Evolutionary conservation across 2,888 invertebrate genomes (phyloP).

Genomic region (Malthinus seriepunctatus): DNA sequence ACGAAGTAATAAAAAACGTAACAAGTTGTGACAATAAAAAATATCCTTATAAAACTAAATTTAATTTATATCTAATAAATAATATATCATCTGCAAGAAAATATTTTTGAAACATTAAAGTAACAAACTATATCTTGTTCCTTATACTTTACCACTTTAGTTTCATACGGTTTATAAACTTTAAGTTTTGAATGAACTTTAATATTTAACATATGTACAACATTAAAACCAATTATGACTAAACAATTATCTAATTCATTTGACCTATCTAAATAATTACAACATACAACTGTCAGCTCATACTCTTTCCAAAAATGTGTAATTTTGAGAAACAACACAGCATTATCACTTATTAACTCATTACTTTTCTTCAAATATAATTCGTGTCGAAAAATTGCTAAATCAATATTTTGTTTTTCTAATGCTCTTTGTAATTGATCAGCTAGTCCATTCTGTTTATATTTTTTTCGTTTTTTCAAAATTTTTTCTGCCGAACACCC

Average conservation of each 20-base stretch:
- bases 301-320: background rate
- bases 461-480: background rate
- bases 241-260: background rate
- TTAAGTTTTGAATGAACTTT: background rate
- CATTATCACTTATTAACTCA: background rate
- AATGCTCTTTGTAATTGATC: background rate
- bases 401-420: background rate
- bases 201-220: background rate
- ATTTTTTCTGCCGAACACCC: background rate
- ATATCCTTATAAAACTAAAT: too few relatives aligned
- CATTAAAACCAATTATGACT: background rate
- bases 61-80: too few relatives aligned
- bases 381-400: background rate
- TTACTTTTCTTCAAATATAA: background rate
- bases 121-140: background rate
- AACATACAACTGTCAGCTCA: background rate
- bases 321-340: background rate
- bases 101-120: background rate
- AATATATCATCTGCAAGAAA: background rate
- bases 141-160: background rate
- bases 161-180: background rate
- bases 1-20: too few relatives aligned
- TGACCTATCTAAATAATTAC: background rate
- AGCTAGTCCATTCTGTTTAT: background rate
- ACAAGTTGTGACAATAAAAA: too few relatives aligned